Percentiles rank a stretch among this genome's conserved stretches.
These are phyloP conservation scores for Psephotus haematonotus DNA, from an alignment of 2,113 vertebrate species.

Conservation along the genomic window DNA sequence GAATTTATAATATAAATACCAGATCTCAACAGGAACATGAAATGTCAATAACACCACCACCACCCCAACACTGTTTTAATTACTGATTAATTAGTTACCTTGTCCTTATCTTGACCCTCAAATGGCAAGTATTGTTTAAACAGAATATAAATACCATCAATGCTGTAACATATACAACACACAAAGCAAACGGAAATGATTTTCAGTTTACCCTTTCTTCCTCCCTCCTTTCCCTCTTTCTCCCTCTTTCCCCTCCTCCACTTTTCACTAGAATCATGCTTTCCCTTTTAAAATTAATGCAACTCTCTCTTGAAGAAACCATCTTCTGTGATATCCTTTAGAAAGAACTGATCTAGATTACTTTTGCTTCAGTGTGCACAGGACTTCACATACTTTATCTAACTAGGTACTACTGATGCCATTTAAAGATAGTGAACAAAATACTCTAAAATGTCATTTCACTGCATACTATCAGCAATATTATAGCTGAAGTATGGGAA, in stretches of 20 bases:
- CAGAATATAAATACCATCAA: not conserved
- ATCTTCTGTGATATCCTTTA: not conserved
- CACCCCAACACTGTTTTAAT: not conserved
- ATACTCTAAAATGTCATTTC: not conserved
- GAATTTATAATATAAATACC: conserved; percentile 27
- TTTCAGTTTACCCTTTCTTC: not conserved
- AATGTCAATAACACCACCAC: not conserved
- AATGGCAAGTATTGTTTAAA: not conserved
- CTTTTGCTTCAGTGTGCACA: not conserved
- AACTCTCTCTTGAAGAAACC: not conserved
- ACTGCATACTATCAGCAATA: not conserved
- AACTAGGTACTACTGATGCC: not conserved
- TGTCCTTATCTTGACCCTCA: not conserved
- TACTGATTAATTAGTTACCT: not conserved
- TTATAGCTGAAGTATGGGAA: not conserved
- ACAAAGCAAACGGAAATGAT: not conserved
- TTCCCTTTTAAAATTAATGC: not conserved
- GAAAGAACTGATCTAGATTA: not conserved
- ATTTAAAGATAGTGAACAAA: not conserved
- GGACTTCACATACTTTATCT: not conserved
- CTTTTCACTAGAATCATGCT: not conserved
- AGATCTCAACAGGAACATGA: not conserved
- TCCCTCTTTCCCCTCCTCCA: no score
- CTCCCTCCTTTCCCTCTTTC: no score
- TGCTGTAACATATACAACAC: not conserved